Percentiles rank a stretch among this genome's conserved stretches.
These are phyloP conservation scores for Aphidius gifuensis DNA, from an alignment of 1,140 invertebrate species.

Conservation along the genomic window DNA sequence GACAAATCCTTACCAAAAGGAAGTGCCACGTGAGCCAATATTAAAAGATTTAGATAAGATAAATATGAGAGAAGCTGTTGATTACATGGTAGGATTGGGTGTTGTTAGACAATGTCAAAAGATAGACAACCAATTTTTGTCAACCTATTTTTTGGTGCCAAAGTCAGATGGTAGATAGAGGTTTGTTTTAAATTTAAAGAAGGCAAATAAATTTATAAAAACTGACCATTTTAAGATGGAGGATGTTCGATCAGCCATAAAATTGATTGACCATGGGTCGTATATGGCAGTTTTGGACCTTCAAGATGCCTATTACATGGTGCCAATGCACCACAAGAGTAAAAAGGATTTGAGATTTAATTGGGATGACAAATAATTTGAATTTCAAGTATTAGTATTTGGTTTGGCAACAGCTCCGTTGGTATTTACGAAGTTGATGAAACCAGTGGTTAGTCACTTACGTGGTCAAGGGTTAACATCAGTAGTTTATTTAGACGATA, in stretches of 20 bases:
- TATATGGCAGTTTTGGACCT: slow-evolving; percentile 34
- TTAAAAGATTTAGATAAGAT: background rate
- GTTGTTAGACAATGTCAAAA: too few relatives aligned
- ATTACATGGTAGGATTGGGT: too few relatives aligned
- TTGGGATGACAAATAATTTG: background rate
- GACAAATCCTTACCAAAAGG: background rate
- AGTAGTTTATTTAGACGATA: background rate
- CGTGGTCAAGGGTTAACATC: background rate
- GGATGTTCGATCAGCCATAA: too few relatives aligned
- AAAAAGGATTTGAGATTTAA: slow-evolving; percentile 25
- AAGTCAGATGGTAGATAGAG: too few relatives aligned
- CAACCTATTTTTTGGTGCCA: too few relatives aligned
- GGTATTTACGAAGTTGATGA: background rate
- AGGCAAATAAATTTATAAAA: too few relatives aligned
- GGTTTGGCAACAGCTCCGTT: background rate
- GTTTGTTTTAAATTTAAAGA: too few relatives aligned
- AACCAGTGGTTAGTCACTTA: background rate
- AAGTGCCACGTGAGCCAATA: background rate
- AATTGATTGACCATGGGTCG: slow-evolving; percentile 13
- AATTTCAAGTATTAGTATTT: background rate
- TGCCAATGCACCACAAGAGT: slow-evolving; percentile 16
- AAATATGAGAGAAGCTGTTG: background rate
- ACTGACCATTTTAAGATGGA: too few relatives aligned
- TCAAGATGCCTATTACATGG: slow-evolving; percentile 33
- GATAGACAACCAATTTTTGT: too few relatives aligned